Evolutionary conservation across 1,140 invertebrate species (phyloP), one percentile per base, ranked within the genome.

Genomic region (Orchesella cincta): DNA sequence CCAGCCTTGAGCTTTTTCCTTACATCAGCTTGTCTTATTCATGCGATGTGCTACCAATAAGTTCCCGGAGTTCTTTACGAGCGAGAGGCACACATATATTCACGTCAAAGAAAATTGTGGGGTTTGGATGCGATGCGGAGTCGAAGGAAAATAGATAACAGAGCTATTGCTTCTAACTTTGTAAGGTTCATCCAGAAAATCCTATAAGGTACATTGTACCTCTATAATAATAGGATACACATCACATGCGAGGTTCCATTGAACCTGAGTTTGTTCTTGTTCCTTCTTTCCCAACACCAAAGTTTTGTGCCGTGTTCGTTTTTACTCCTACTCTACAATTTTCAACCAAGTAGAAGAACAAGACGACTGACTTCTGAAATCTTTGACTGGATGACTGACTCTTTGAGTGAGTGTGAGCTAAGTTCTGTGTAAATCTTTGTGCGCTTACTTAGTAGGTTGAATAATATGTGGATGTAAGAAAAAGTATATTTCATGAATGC

Each of bases 381-480:
- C 62, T 67, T 67, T 67, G 62, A 67, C 31, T 67, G 62, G 62
- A 67, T 67, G 62, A 67, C 62, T 67, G 62, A 67, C 62, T 67
- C 31, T 12, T n/a, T 33, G 54, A 26, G n/a, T 23, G n/a, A 57
- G 23, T 57, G 26, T 23, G n/a, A n/a, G n/a, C n/a, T n/a, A 57
- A 57, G 23, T 57, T 57, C 8, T n/a, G n/a, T n/a, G n/a, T n/a
- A n/a, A 57, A 57, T 23, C 54, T 57, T 57, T 57, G 54, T 5
- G 12, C 54, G 26, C 12, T 23, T 18, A 57, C 54, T 57, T 57
- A 57, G 8, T 14, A 8, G 23, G 26, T 5, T n/a, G 54, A 57
- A 57, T 26, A 3, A 23, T 18, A 16, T 57, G 39, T 46, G 18
- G 39, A 46, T 16, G 54, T 57, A 57, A 57, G 54, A 18, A 23